A percentile compares a stretch with the other conserved stretches of the same genome.
phyloP scores from a whole-genome alignment of 2,888 invertebrate genomes.

The Melangyna quadrimaculata region DNA sequence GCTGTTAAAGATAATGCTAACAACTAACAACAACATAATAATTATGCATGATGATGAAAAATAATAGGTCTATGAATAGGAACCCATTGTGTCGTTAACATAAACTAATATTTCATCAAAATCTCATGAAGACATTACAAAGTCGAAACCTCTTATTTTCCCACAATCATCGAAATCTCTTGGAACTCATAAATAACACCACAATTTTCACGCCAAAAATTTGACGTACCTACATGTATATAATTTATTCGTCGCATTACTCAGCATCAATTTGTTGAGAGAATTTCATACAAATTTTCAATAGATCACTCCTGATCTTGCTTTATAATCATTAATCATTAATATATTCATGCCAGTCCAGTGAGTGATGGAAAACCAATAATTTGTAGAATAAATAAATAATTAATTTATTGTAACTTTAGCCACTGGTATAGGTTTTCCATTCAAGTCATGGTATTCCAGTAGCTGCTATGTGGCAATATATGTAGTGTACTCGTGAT shows the following conservation, averaged over 20 bases:
- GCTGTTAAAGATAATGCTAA: neutral
- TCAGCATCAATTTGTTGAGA: neutral
- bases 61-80: neutral
- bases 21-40: neutral
- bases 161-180: neutral
- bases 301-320: constrained; percentile 1
- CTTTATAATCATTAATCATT: constrained; percentile 32
- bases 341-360: neutral
- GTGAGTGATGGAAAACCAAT: constrained; percentile 12
- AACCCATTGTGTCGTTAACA: neutral
- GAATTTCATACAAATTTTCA: neutral
- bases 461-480: neutral
- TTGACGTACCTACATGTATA: neutral
- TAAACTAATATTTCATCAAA: neutral
- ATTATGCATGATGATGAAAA: neutral
- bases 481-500: too few relatives aligned
- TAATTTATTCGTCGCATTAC: constrained; percentile 2
- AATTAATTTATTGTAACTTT: constrained; percentile 27
- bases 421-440: constrained; percentile 1
- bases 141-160: neutral
- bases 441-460: constrained; percentile 50
- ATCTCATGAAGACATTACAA: neutral
- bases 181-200: neutral
- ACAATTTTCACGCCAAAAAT: constrained; percentile 8
- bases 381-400: constrained; percentile 21